Evolutionary conservation across 2,888 invertebrate genomes (phyloP), one percentile per base, ranked within the genome.

Genomic region (Cantharis nigra): DNA sequence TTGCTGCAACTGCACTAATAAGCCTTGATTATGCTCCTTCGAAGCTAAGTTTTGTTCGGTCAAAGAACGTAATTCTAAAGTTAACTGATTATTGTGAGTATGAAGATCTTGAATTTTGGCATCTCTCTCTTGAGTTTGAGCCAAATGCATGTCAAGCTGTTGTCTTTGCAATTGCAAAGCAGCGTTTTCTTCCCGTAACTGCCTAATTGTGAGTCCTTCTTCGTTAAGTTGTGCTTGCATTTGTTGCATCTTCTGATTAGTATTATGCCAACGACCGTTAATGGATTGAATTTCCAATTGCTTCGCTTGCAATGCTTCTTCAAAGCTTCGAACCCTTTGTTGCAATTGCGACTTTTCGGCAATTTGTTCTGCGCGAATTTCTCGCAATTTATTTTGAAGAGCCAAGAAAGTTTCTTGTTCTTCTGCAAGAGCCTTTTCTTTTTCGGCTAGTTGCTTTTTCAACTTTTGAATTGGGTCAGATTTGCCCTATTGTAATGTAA

Each of bases 401-500:
- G 94, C 94, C 83, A 92, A 91, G 1, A 94, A 92, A 0, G 94
- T 93, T 83, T 95, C 94, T 80, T 94, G 92, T 85, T 95, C 94
- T 80, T 95, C 95, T 3, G 91, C 88, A 4, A 96, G 87, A 1
- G 93, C 91, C 83, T 94, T 94, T 83, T 96, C 97, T 85, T 95
- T 96, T 82, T 97, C 97, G 20, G 95, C 94, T 28, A 98, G 89
- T 87, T 97, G 97, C 83, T 96, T 97, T 88, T 95, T 96, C 82
- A 97, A 87, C 85, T 95, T 95, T 82, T 95, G 94, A 80, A 96
- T 92, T 1, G 96, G 95, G 87, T 97, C 97, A 70, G 94, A 93
- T 71, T 94, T 93, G 64, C 95, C 95, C 92, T 94, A 85, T 79
- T 78, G n/a, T 49, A 49, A 49, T 49, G n/a, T 49, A 49, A 49